Evolutionary conservation across 2,113 vertebrate genomes (phyloP).

Genomic region (Hemichromis elongatus): DNA sequence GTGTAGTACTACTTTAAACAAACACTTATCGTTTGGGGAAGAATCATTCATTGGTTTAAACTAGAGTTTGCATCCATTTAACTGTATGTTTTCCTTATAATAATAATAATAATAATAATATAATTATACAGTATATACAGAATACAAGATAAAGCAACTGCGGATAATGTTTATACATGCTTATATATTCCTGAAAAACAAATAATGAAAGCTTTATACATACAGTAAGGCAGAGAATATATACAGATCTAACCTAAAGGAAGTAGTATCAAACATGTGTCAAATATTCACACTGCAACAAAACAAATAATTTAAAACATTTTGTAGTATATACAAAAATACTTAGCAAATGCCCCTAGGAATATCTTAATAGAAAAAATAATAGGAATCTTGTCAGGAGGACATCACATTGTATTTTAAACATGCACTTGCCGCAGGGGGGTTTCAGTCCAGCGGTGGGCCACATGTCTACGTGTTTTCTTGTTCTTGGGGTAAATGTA

Average conservation of each 20-base stretch:
- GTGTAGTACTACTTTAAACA: slow-evolving; percentile 8
- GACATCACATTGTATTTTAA: slow-evolving; percentile 58
- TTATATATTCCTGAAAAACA: slow-evolving; percentile 67
- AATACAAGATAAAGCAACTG: slow-evolving; percentile 80
- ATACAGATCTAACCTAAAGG: slow-evolving; percentile 78
- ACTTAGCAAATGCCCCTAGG: slow-evolving; percentile 75
- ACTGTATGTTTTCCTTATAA: slow-evolving; percentile 73
- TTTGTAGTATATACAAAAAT: slow-evolving; percentile 76
- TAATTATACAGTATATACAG: slow-evolving; percentile 77
- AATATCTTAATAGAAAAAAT: slow-evolving; percentile 76
- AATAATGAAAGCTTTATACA: slow-evolving; percentile 77
- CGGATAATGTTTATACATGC: slow-evolving; percentile 88
- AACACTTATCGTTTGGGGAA: slow-evolving; percentile 24
- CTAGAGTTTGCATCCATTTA: slow-evolving; percentile 76
- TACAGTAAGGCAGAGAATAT: slow-evolving; percentile 87
- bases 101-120: slow-evolving; percentile 43
- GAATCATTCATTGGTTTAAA: slow-evolving; percentile 53
- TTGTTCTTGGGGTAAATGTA: slow-evolving; percentile 22
- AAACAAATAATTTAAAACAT: slow-evolving; percentile 65
- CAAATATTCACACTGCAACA: slow-evolving; percentile 69
- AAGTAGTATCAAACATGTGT: slow-evolving; percentile 72
- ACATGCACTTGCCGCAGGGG: slow-evolving; percentile 64
- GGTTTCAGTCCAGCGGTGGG: slow-evolving; percentile 42
- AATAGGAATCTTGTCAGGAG: slow-evolving; percentile 70
- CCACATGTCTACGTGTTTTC: slow-evolving; percentile 15